Percentiles rank a stretch among this genome's conserved stretches.
phyloP scores from a whole-genome alignment of 2,888 invertebrate genomes.

The Plusia festucae region DNA sequence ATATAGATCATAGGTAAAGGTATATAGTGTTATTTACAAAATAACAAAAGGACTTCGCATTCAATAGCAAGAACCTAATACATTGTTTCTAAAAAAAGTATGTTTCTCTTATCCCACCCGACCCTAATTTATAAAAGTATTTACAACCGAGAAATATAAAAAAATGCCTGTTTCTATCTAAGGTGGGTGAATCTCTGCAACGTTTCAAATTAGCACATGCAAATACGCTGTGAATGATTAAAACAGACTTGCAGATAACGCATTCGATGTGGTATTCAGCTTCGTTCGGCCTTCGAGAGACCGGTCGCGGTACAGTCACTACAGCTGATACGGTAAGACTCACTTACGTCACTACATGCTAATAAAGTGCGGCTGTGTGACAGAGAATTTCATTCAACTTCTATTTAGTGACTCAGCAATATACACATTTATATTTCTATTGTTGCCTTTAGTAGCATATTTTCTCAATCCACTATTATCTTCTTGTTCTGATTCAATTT shows the following conservation, averaged over 20 bases:
- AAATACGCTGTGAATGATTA: slow-evolving; percentile 32
- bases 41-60: too few species aligned
- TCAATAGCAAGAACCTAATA: too few species aligned
- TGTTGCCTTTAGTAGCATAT: slow-evolving; percentile 8
- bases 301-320: slow-evolving; percentile 64
- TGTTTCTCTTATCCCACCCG: too few species aligned
- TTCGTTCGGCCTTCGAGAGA: slow-evolving; percentile 61
- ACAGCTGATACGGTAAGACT: slow-evolving; percentile 60
- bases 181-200: slow-evolving; percentile 8
- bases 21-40: too few species aligned
- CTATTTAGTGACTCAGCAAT: slow-evolving; percentile 46
- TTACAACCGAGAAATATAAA: too few species aligned
- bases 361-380: slow-evolving; percentile 52
- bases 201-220: slow-evolving; percentile 10
- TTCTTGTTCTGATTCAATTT: not conserved
- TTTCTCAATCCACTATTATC: not conserved
- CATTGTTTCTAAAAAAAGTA: too few species aligned
- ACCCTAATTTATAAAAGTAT: too few species aligned
- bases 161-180: not conserved
- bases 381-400: slow-evolving; percentile 58
- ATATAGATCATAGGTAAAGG: too few species aligned
- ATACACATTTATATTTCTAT: slow-evolving; percentile 10
- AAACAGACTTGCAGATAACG: slow-evolving; percentile 39
- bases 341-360: slow-evolving; percentile 61
- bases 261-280: slow-evolving; percentile 40